Evolutionary conservation across 2,888 invertebrate species (phyloP).

Genomic region (Petrolisthes manimaculis): DNA sequence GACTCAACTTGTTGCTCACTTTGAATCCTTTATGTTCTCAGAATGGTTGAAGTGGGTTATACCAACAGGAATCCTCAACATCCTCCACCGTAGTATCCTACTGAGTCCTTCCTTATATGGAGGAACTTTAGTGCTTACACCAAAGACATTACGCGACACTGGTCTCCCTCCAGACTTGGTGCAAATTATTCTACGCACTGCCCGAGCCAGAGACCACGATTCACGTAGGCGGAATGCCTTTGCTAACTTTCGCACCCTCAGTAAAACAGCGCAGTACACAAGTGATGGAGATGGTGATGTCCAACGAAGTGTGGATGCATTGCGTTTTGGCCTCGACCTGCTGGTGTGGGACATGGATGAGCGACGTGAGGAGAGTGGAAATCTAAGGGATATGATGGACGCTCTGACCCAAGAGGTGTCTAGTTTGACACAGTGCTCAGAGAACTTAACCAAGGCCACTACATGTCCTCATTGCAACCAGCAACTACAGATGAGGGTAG

Average conservation of each 20-base stretch:
- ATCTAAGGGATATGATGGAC: constrained; percentile 39
- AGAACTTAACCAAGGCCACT: not conserved
- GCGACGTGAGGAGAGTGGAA: constrained; percentile 36
- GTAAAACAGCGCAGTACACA: constrained; percentile 58
- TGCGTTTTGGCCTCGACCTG: constrained; percentile 62
- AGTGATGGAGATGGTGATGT: constrained; percentile 52
- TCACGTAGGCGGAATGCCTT: constrained; percentile 61
- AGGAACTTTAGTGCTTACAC: constrained; percentile 44
- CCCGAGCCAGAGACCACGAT: constrained; percentile 56
- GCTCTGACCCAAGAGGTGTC: constrained; percentile 39
- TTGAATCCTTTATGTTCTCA: constrained; percentile 87
- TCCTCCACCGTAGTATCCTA: constrained; percentile 51
- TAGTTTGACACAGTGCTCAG: constrained; percentile 12
- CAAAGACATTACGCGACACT: constrained; percentile 51
- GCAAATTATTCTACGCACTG: constrained; percentile 54
- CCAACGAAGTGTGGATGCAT: constrained; percentile 57
- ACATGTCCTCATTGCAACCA: not conserved
- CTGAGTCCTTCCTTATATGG: constrained; percentile 58
- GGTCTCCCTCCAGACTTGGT: constrained; percentile 54
- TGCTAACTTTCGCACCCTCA: constrained; percentile 59
- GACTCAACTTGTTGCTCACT: constrained; percentile 84
- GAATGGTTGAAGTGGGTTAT: constrained; percentile 67
- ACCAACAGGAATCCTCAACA: constrained; percentile 44
- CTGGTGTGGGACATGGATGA: constrained; percentile 62
- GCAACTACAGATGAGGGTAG: not conserved